phyloP scores from a whole-genome alignment of 2,888 invertebrate genomes.

The Aricia artaxerxes region DNA sequence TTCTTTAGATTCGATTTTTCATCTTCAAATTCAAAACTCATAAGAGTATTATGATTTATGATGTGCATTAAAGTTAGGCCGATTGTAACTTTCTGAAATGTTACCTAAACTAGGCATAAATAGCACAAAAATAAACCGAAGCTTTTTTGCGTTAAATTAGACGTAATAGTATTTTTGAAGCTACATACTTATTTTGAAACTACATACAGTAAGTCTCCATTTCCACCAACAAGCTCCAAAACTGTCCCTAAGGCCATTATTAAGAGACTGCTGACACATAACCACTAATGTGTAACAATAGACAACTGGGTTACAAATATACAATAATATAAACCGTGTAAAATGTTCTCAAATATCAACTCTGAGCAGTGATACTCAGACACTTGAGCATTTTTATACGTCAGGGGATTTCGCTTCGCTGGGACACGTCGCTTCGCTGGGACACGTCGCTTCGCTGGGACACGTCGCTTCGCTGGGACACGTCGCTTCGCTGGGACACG shows the following conservation, averaged over 20 bases:
- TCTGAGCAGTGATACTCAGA: not conserved
- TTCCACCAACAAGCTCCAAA: not conserved
- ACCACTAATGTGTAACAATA: conserved; percentile 35
- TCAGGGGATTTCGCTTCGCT: not conserved
- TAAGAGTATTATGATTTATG: not conserved
- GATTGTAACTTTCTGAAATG: not conserved
- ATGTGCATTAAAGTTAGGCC: not conserved
- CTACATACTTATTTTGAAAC: conserved; percentile 11
- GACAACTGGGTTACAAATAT: conserved; percentile 38
- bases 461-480: not conserved
- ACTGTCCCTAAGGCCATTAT: not conserved
- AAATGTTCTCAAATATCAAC: conserved; percentile 29
- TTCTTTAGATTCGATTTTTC: not conserved
- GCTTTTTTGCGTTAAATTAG: not conserved
- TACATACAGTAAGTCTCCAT: conserved; percentile 4
- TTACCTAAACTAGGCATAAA: not conserved
- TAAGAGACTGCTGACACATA: not conserved
- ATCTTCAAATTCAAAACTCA: not conserved
- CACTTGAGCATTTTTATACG: conserved; percentile 21
- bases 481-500: no score
- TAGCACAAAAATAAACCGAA: not conserved
- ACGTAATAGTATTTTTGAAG: not conserved
- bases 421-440: no score
- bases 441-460: not conserved
- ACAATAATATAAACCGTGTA: conserved; percentile 27